Conservation (phyloP, 2,888 invertebrate genomes). For the Dynastes maya region DNA sequence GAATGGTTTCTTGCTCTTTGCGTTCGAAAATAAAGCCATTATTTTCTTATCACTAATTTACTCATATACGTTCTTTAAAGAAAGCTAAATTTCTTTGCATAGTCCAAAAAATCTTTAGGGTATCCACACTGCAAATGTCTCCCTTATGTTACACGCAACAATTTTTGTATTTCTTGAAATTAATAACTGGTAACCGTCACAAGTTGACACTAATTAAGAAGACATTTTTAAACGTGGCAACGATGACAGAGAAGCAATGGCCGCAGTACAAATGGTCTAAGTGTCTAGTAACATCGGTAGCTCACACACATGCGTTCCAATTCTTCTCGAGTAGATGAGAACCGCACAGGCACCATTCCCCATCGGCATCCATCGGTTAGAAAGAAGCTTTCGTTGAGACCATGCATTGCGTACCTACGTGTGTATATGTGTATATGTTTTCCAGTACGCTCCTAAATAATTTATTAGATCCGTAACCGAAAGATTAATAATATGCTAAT, state of each 20-base stretch:
- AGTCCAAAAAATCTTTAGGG: too few species aligned
- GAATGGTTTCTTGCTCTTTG: too few species aligned
- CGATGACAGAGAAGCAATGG: conserved; percentile 17
- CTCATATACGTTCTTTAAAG: too few species aligned
- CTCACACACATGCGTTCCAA: conserved; percentile 19
- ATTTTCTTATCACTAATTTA: too few species aligned
- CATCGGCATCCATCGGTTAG: conserved; percentile 20
- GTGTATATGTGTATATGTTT: conserved; percentile 24
- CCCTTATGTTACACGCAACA: too few species aligned
- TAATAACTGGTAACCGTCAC: conserved; percentile 12
- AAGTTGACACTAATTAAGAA: conserved; percentile 24
- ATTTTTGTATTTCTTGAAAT: background rate
- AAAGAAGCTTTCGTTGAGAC: conserved; percentile 32
- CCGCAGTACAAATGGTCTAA: conserved; percentile 20
- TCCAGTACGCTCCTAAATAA: conserved; percentile 36
- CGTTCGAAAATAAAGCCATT: too few species aligned
- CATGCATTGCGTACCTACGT: background rate
- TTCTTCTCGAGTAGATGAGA: background rate
- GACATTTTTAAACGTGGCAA: conserved; percentile 37
- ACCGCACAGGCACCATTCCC: background rate
- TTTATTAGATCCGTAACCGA: conserved; percentile 43
- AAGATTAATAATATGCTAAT: conserved; percentile 53
- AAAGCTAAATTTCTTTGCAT: too few species aligned
- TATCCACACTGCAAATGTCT: too few species aligned
- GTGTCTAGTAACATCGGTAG: background rate